A percentile compares a stretch with the other conserved stretches of the same genome.
phyloP scores from a whole-genome alignment of 2,888 invertebrate species.

The Oscheius sp. region DNA sequence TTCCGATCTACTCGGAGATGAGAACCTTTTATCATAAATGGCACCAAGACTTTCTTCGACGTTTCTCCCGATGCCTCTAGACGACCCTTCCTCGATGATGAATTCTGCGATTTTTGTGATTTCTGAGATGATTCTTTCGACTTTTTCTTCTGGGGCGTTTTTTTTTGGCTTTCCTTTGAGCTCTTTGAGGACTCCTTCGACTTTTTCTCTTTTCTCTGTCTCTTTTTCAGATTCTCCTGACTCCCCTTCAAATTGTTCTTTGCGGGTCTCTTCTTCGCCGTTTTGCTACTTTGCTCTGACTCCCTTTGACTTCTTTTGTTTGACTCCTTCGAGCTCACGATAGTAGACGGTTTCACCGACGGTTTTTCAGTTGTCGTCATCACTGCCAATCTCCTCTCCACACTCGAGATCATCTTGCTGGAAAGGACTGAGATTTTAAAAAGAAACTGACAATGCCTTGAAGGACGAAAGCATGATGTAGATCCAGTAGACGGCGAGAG shows the following conservation, averaged over 20 bases:
- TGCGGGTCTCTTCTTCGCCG: neutral
- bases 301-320: too few species aligned
- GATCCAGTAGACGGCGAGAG: constrained; percentile 14
- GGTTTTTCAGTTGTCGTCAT: neutral
- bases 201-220: neutral
- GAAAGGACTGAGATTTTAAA: neutral
- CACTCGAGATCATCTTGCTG: neutral
- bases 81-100: neutral
- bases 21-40: neutral
- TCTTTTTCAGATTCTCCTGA: neutral
- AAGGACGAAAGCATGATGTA: neutral
- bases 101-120: neutral
- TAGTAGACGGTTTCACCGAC: neutral
- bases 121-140: neutral
- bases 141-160: neutral
- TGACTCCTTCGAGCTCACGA: neutral
- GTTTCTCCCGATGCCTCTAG: neutral
- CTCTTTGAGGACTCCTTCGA: neutral
- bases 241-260: neutral
- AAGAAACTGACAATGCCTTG: neutral
- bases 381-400: constrained; percentile 1
- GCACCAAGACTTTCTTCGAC: neutral
- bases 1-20: neutral
- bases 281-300: neutral
- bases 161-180: neutral